These are phyloP conservation scores for Drosophila melanogaster DNA, from an alignment of 1,140 invertebrate species.

Conservation along the genomic window Release_6_plus_ISO1_MT NT_033777.3:12352501-12353000, in stretches of 20 bases:
- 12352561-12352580: neutral
- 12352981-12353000: slow-evolving; percentile 88
- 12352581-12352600: too few species aligned
- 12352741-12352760: slow-evolving; percentile 37
- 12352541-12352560: slow-evolving; percentile 46
- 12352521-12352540: slow-evolving; percentile 65
- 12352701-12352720: slow-evolving; percentile 91
- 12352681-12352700: slow-evolving; percentile 91
- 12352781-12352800: slow-evolving; percentile 38
- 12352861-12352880: slow-evolving; percentile 90
- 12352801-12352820: slow-evolving; percentile 90
- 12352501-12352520: slow-evolving; percentile 63
- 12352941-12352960: slow-evolving; percentile 82
- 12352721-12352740: slow-evolving; percentile 90
- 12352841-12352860: slow-evolving; percentile 92
- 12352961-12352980: slow-evolving; percentile 84
- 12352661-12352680: slow-evolving; percentile 92
- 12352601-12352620: slow-evolving; percentile 87
- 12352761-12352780: slow-evolving; percentile 62
- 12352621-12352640: slow-evolving; percentile 92
- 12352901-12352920: slow-evolving; percentile 89
- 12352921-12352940: slow-evolving; percentile 89
- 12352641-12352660: slow-evolving; percentile 88
- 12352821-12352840: slow-evolving; percentile 94
- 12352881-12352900: slow-evolving; percentile 89